These are phyloP conservation scores for Eurystomus glaucurus DNA, from an alignment of 2,797 vertebrate genomes.

Conservation along the genomic window DNA sequence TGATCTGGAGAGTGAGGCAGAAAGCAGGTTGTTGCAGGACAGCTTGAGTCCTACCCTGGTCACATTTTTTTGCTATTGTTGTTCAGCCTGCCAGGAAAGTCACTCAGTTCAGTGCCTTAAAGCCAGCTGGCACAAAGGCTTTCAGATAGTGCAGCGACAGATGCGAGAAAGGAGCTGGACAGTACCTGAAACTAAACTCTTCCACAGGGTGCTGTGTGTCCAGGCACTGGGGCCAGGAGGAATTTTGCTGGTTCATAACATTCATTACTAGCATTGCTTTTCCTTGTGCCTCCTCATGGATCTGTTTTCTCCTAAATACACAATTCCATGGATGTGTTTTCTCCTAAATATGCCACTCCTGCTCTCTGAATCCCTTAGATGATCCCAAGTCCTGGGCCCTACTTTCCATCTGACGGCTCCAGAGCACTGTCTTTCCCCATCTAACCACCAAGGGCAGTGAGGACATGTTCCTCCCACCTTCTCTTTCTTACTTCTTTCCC, in stretches of 20 bases:
- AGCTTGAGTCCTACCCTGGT: background rate
- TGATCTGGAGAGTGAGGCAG: background rate
- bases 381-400: background rate
- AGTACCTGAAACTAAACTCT: background rate
- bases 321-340: rapidly evolving
- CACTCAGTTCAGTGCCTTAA: rapidly evolving
- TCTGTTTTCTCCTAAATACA: rapidly evolving
- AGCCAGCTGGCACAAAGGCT: background rate
- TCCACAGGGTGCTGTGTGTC: background rate
- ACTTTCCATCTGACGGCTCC: background rate
- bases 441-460: background rate
- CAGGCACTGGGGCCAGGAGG: background rate
- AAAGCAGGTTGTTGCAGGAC: background rate
- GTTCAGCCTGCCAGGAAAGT: background rate
- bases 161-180: background rate
- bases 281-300: background rate
- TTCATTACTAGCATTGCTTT: background rate
- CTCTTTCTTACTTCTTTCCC: background rate
- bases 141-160: background rate
- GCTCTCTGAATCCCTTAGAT: background rate
- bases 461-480: background rate
- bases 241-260: rapidly evolving
- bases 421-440: background rate
- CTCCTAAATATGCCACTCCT: rapidly evolving
- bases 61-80: background rate